phyloP scores from a whole-genome alignment of 2,113 vertebrate species.

The Triplophysa siluroides region DNA sequence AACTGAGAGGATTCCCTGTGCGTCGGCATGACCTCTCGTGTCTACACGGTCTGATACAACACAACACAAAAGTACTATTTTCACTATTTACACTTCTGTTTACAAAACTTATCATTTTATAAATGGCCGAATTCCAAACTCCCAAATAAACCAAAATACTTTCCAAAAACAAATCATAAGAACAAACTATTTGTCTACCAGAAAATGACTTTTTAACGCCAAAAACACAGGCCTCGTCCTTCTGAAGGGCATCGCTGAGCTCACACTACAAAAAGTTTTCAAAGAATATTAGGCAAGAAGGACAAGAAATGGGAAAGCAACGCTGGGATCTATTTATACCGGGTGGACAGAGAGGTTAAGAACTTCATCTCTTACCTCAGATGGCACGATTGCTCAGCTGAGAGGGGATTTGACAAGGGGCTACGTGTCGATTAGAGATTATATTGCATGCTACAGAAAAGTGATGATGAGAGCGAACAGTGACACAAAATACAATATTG shows the following conservation, averaged over 20 bases:
- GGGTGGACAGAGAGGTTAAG: conserved; percentile 46
- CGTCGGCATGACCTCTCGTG: not conserved
- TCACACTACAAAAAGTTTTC: conserved; percentile 23
- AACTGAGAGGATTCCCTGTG: not conserved
- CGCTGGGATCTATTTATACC: conserved; percentile 45
- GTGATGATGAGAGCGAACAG: conserved; percentile 21
- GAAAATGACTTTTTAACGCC: not conserved
- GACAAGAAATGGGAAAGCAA: conserved; percentile 32
- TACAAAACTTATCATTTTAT: too few species aligned
- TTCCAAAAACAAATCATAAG: not conserved
- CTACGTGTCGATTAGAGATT: conserved; percentile 49
- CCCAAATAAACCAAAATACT: not conserved
- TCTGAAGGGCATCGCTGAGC: conserved; percentile 34
- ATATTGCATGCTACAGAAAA: conserved; percentile 23
- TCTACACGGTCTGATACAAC: too few species aligned
- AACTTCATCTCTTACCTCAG: conserved; percentile 45
- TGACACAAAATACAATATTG: not conserved
- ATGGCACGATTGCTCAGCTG: conserved; percentile 41
- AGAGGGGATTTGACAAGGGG: conserved; percentile 36
- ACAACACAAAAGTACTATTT: too few species aligned
- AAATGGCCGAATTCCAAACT: too few species aligned
- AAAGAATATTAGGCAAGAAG: conserved; percentile 15
- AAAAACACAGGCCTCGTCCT: not conserved
- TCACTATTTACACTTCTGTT: too few species aligned
- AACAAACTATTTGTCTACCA: not conserved